Conservation (phyloP, 2,888 invertebrate species). For the Drosophila atripex region DNA sequence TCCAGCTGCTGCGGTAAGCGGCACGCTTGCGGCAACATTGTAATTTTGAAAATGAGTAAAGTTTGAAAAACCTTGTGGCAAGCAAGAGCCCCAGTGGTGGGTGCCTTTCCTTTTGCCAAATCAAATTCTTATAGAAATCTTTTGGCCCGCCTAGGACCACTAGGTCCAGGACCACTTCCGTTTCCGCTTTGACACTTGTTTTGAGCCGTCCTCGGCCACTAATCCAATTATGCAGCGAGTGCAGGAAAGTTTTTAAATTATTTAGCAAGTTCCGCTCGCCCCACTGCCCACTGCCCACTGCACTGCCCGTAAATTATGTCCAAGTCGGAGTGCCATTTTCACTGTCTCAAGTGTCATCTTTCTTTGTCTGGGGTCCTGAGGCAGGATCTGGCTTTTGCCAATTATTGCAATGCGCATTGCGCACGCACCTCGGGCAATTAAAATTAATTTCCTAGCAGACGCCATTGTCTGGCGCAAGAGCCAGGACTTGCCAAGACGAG, state of each 20-base stretch:
- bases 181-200: slow-evolving; percentile 78
- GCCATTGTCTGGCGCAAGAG: slow-evolving; percentile 49
- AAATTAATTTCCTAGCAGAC: slow-evolving; percentile 64
- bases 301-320: slow-evolving; percentile 55
- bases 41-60: slow-evolving; percentile 82
- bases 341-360: slow-evolving; percentile 74
- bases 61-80: slow-evolving; percentile 79
- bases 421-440: slow-evolving; percentile 64
- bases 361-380: slow-evolving; percentile 60
- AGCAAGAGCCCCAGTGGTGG: slow-evolving; percentile 12
- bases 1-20: slow-evolving; percentile 57
- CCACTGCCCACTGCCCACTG: background rate
- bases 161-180: slow-evolving; percentile 57
- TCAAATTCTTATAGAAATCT: slow-evolving; percentile 74
- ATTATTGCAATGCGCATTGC: slow-evolving; percentile 55
- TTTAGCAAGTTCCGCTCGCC: slow-evolving; percentile 56
- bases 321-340: slow-evolving; percentile 21
- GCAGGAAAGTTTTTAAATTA: slow-evolving; percentile 72
- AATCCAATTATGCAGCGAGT: slow-evolving; percentile 64
- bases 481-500: slow-evolving; percentile 24
- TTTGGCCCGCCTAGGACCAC: slow-evolving; percentile 34
- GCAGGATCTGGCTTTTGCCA: slow-evolving; percentile 58
- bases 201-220: slow-evolving; percentile 43
- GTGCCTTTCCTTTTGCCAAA: slow-evolving; percentile 47
- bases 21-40: slow-evolving; percentile 79